Base-by-base conservation (phyloP, 2,888 invertebrate species). In the Unio pictorum region DNA sequence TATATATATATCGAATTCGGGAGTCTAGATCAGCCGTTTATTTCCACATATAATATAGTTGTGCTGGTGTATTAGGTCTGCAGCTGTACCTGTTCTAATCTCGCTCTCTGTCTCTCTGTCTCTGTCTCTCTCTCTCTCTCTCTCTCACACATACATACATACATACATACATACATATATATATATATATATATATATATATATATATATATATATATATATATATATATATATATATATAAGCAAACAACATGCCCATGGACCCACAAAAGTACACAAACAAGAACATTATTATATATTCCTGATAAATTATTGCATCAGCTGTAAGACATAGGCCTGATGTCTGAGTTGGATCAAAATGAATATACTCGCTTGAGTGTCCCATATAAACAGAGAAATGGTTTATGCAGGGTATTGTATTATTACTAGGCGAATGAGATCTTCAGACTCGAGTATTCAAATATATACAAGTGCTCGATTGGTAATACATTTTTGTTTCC, bases 1-100 rank as follows among this genome's bases (percentile, higher is more conserved):
- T 23, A 23, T 23, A 23, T 23, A 23, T 34, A 11, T 45, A 45
- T 45, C 45, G 3, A 45, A 45, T 45, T 45, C 11, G 11, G 34
- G 5, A 4, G 34, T 34, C 34, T 34, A 11, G 45, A 45, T 45
- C 45, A 8, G 45, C 45, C 11, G 45, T 15, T 4, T 71, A 70
- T 68, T 69, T 73, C 73, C 60, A 67, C 23, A 23, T 73, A 71
- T 7, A 68, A 59, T 63, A 23, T 18, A 15, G 20, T 66, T 55
- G 61, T 54, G 18, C n/a, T 17, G 67, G 57, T 17, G 73, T 55
- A 64, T 75, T 66, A 61, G 73, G 73, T 17, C 61, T 62, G 65
- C 73, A 72, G 57, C 70, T 75, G 18, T 69, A 61, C 58, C 69
- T 6, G 30, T 71, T 54, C n/a, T 61, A 55, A 20, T 75, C 71